Base-by-base conservation (phyloP, 1,140 invertebrate genomes). In the Stenopsyche tienmushanensis region DNA sequence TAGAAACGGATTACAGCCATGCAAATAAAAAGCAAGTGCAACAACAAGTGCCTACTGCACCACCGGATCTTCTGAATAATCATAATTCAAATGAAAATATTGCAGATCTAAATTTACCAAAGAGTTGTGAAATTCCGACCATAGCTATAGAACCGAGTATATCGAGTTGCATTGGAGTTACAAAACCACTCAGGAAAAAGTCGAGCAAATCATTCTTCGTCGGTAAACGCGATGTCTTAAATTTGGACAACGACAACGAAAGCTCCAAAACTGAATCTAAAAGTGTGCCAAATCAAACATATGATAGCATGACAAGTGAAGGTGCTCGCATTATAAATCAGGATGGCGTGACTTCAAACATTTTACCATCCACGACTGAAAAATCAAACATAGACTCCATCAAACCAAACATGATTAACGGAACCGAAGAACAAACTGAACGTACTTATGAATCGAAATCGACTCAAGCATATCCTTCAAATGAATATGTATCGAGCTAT, bases 31-130 rank as follows among this genome's bases (percentile, higher is more conserved):
- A n/a, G 17, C 18, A 41, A 62, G 20, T 49, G 39, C n/a, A 1
- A 26, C 41, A n/a, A 8, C 15, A 8, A 17, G 3, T 15, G 2
- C 17, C 44, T 34, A 58, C n/a, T 10, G 42, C 47, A 17, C 60
- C 68, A 55, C 68, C 68, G 2, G 68, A 70, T 49, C 44, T 70
- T 3, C 34, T 70, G 13, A 66, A 70, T 47, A 64, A 70, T 62
- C 68, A 70, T 55, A 70, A 62, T 41, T 53, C 60, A n/a, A 58
- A 9, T 17, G 68, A 70, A 42, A 70, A 62, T 21, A 59, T n/a
- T 13, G 7, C 42, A 1, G 52, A 44, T 59, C 17, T 26, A 21
- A 23, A 60, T 25, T 45, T 15, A 2, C 18, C 42, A 23, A 41
- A 34, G 5, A 34, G 5, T 13, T 7, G 5, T 13, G 29, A 34